Conservation (phyloP, 1,140 invertebrate genomes). For the Cepaea nemoralis region DNA sequence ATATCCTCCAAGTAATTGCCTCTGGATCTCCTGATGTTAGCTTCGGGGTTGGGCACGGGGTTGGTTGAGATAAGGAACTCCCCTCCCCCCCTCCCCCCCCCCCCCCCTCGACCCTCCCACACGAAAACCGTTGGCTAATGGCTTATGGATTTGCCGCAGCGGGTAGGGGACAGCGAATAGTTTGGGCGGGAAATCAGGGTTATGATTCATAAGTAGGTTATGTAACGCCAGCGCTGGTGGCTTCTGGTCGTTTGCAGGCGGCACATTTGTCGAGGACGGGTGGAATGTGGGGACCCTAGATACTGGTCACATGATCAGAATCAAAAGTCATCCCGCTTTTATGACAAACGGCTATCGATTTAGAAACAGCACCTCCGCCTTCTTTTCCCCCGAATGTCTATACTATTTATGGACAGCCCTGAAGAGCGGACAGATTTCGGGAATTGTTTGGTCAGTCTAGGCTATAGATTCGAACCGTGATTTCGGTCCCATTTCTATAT, state of each 20-base stretch:
- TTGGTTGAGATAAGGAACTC: background rate
- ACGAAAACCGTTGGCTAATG: slow-evolving; percentile 12
- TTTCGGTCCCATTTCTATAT: background rate
- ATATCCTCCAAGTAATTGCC: slow-evolving; percentile 16
- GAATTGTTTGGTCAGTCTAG: background rate
- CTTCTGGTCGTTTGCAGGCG: background rate
- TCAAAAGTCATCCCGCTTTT: slow-evolving; percentile 1
- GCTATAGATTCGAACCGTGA: background rate
- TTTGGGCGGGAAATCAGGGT: background rate
- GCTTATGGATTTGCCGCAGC: slow-evolving; percentile 9
- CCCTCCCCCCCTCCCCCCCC: no score
- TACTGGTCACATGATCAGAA: background rate
- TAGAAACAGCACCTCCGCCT: background rate
- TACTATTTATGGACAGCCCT: background rate
- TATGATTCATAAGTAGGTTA: slow-evolving; percentile 15
- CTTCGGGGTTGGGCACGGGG: background rate
- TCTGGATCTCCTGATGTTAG: background rate
- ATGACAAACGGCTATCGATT: slow-evolving; percentile 20
- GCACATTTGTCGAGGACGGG: background rate
- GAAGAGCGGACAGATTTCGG: background rate
- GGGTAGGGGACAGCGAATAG: background rate
- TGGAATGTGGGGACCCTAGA: background rate
- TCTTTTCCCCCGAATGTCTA: no score
- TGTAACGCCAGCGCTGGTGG: background rate
- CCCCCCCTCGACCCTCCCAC: no score